Percentiles rank a stretch among this genome's conserved stretches.
phyloP scores from a whole-genome alignment of 2,113 vertebrate genomes.

The Mirounga angustirostris region DNA sequence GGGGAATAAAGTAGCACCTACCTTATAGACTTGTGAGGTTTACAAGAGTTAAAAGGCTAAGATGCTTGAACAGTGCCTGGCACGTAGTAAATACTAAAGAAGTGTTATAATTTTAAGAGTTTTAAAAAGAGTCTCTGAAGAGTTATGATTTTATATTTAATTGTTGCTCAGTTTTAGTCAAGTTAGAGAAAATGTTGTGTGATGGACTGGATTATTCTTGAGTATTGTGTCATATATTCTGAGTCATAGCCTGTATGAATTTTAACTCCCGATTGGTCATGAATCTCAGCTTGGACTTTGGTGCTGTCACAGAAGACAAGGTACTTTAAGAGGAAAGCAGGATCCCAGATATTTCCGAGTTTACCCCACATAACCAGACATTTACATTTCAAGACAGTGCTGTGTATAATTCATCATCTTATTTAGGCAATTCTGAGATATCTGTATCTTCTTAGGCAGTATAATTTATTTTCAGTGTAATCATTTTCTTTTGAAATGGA shows the following conservation, averaged over 20 bases:
- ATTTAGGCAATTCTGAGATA: background rate
- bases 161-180: background rate
- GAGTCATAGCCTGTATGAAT: background rate
- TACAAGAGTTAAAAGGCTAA: background rate
- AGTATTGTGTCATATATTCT: background rate
- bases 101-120: background rate
- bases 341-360: background rate
- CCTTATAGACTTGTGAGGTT: background rate
- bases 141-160: conserved; percentile 41
- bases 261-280: background rate
- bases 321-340: background rate
- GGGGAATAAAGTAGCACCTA: background rate
- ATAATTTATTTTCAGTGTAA: background rate
- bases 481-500: conserved; percentile 48
- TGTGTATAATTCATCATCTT: conserved; percentile 15
- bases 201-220: background rate
- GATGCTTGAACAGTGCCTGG: background rate
- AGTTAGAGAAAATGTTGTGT: background rate
- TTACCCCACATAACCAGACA: background rate
- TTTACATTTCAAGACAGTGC: conserved; percentile 1
- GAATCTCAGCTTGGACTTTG: background rate
- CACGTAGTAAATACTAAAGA: background rate
- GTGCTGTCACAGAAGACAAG: background rate
- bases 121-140: background rate
- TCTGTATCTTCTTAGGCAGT: background rate